Conservation (phyloP, 2,888 invertebrate genomes). For the Aphrophora alni region DNA sequence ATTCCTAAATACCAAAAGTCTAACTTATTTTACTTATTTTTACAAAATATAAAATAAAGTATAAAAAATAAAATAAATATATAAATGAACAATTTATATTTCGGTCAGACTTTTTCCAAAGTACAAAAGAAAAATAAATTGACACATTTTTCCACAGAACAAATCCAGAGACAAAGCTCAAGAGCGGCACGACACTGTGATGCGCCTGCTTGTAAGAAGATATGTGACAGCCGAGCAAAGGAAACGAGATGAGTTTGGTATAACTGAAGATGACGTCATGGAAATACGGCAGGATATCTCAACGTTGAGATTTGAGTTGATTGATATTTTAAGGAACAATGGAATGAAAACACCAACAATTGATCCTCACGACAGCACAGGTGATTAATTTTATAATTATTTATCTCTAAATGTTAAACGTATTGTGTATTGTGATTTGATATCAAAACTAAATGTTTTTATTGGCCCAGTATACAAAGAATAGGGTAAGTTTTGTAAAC, state of each 20-base stretch:
- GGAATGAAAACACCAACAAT: constrained; percentile 84
- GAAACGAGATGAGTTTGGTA: constrained; percentile 87
- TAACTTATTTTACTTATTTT: too few species aligned
- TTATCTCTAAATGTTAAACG: background rate
- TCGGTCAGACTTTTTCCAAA: too few species aligned
- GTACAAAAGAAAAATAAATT: too few species aligned
- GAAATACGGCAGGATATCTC: constrained; percentile 97
- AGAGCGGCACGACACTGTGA: constrained; percentile 79
- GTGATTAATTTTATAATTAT: constrained; percentile 60
- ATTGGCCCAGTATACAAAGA: too few species aligned
- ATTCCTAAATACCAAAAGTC: too few species aligned
- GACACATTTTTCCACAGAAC: constrained; percentile 33
- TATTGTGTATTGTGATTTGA: background rate
- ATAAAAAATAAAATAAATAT: too few species aligned
- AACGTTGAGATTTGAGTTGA: constrained; percentile 89
- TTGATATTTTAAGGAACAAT: constrained; percentile 89
- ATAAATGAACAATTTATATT: too few species aligned
- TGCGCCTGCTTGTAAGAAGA: constrained; percentile 85
- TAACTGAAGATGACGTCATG: constrained; percentile 97
- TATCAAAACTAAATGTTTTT: background rate
- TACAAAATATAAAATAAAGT: too few species aligned
- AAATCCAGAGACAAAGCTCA: constrained; percentile 44
- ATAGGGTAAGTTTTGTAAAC: too few species aligned
- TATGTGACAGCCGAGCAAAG: constrained; percentile 90
- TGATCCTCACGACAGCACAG: constrained; percentile 69